These are phyloP conservation scores for Lasioglossum baleicum DNA, from an alignment of 1,140 invertebrate genomes.

Conservation along the genomic window DNA sequence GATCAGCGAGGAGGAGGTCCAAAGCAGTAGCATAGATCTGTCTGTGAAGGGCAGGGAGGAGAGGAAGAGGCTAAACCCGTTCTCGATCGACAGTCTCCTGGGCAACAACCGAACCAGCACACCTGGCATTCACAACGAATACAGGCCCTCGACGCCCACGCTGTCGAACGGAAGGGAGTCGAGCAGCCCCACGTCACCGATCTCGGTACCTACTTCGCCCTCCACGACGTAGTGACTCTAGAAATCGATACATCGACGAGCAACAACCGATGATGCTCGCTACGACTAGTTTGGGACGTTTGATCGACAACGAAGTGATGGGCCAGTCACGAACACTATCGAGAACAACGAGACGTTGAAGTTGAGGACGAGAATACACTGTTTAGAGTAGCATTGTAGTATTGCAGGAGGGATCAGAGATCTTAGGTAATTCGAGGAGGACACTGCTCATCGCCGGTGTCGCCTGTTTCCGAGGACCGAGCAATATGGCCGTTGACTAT, in stretches of 20 bases:
- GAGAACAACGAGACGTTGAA: constrained; percentile 19
- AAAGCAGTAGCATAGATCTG: constrained; percentile 77
- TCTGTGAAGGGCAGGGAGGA: constrained; percentile 80
- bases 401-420: background rate
- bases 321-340: constrained; percentile 26
- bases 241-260: background rate
- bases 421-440: background rate
- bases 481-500: too few relatives aligned
- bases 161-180: constrained; percentile 71
- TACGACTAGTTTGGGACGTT: background rate
- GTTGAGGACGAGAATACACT: background rate
- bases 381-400: constrained; percentile 8
- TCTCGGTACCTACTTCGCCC: constrained; percentile 73
- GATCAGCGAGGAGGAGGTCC: constrained; percentile 77
- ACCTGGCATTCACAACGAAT: constrained; percentile 59
- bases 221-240: constrained; percentile 75
- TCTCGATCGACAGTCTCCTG: constrained; percentile 91
- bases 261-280: too few relatives aligned
- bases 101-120: constrained; percentile 83
- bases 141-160: constrained; percentile 68
- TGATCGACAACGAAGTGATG: constrained; percentile 35
- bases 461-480: too few relatives aligned
- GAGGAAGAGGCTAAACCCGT: constrained; percentile 86
- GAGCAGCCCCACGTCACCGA: constrained; percentile 68
- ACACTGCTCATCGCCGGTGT: background rate